Percentiles rank a stretch among this genome's conserved stretches.
Conservation (phyloP, 2,888 invertebrate genomes). For the Oxystoma pomonae region DNA sequence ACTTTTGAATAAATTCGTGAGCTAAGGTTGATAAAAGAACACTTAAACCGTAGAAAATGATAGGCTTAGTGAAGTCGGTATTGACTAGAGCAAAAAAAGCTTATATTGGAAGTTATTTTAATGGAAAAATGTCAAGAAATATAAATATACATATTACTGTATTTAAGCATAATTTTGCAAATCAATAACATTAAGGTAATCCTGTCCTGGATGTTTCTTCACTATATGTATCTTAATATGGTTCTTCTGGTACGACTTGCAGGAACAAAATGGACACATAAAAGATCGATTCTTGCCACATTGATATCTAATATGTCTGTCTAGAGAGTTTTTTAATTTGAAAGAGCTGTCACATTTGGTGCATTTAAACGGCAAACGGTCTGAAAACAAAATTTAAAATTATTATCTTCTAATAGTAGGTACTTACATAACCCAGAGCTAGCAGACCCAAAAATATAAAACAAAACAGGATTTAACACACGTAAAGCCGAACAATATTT, state of each 20-base stretch:
- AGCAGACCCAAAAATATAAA: no score
- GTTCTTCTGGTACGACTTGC: conserved; percentile 40
- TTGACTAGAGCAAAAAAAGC: background rate
- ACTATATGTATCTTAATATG: conserved; percentile 30
- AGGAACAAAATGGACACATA: conserved; percentile 68
- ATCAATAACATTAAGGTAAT: no score
- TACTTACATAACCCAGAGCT: no score
- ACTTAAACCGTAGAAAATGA: no score
- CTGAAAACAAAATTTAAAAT: conserved; percentile 14
- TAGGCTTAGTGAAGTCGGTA: no score
- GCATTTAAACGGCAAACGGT: conserved; percentile 30
- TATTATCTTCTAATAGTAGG: no score
- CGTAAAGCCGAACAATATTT: no score
- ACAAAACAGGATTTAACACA: no score
- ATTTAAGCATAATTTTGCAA: background rate
- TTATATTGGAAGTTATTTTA: background rate
- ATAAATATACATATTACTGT: no score
- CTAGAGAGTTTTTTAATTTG: conserved; percentile 47
- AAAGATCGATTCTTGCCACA: conserved; percentile 59
- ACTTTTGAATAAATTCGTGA: no score
- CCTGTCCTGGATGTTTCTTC: conserved; percentile 22
- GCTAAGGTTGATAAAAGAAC: no score
- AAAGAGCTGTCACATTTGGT: conserved; percentile 46
- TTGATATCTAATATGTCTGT: conserved; percentile 47
- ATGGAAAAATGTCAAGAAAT: no score